phyloP scores from a whole-genome alignment of 2,797 vertebrate genomes.

The Notolabrus celidotus region DNA sequence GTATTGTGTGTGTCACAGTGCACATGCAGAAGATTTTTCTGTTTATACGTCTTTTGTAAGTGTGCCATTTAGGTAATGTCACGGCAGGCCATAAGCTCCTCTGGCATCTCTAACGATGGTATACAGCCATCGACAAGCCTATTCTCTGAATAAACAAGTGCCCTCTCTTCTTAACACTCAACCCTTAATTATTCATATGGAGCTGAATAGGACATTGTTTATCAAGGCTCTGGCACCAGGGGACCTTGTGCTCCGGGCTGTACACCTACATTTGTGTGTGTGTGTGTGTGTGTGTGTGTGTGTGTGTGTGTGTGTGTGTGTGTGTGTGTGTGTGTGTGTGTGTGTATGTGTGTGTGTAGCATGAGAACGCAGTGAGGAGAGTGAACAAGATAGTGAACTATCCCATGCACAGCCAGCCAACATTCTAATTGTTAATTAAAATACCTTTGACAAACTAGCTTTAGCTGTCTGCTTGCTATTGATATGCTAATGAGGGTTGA shows the following conservation, averaged over 20 bases:
- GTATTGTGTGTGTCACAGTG: constrained; percentile 55
- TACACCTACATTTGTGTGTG: constrained; percentile 49
- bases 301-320: constrained; percentile 26
- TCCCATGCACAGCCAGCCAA: constrained; percentile 63
- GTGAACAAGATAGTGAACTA: constrained; percentile 56
- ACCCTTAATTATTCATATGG: constrained; percentile 80
- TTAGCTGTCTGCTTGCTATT: constrained; percentile 69
- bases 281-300: too few species aligned
- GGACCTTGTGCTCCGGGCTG: constrained; percentile 57
- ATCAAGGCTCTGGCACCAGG: constrained; percentile 66
- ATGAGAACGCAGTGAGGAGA: constrained; percentile 22
- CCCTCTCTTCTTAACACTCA: constrained; percentile 64
- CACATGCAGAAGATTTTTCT: constrained; percentile 35
- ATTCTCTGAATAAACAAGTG: constrained; percentile 76
- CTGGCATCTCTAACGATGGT: constrained; percentile 60
- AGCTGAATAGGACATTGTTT: constrained; percentile 82
- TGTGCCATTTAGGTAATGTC: constrained; percentile 83
- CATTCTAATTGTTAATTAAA: constrained; percentile 82
- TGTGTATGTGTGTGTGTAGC: not conserved
- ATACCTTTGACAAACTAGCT: constrained; percentile 77
- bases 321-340: constrained; percentile 12
- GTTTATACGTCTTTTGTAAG: constrained; percentile 65
- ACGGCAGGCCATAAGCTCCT: constrained; percentile 64
- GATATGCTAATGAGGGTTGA: constrained; percentile 78
- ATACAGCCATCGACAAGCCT: constrained; percentile 54